Conservation (phyloP, 2,113 vertebrate genomes). For the Pangasianodon gigas region DNA sequence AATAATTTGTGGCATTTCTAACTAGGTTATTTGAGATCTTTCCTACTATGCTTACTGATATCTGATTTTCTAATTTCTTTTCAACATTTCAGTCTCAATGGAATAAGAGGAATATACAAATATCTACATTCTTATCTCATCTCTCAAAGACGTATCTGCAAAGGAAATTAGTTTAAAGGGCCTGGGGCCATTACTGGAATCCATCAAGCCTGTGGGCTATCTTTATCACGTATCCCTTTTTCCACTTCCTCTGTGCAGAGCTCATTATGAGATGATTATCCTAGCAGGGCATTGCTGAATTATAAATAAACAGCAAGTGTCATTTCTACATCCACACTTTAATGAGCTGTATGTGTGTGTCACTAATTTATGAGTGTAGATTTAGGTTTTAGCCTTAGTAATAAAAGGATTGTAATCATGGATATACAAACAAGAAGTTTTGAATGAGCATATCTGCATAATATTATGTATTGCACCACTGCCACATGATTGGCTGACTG, state of each 20-base stretch:
- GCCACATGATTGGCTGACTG: background rate
- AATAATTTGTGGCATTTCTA: background rate
- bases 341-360: background rate
- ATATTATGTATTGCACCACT: background rate
- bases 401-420: background rate
- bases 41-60: background rate
- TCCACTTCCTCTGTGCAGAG: background rate
- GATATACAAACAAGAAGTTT: background rate
- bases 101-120: background rate
- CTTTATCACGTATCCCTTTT: background rate
- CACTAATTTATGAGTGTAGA: background rate
- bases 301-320: conserved; percentile 29
- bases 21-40: background rate
- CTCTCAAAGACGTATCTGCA: background rate
- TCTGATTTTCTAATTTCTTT: background rate
- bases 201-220: background rate
- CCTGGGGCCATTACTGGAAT: background rate
- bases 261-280: background rate
- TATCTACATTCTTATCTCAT: background rate
- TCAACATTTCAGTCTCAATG: background rate
- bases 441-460: background rate
- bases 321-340: background rate
- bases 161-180: background rate
- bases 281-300: conserved; percentile 19
- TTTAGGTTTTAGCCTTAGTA: background rate